A percentile compares a stretch with the other conserved stretches of the same genome.
Evolutionary conservation across 2,888 invertebrate genomes (phyloP).

Genomic region (Mayetiola destructor): DNA sequence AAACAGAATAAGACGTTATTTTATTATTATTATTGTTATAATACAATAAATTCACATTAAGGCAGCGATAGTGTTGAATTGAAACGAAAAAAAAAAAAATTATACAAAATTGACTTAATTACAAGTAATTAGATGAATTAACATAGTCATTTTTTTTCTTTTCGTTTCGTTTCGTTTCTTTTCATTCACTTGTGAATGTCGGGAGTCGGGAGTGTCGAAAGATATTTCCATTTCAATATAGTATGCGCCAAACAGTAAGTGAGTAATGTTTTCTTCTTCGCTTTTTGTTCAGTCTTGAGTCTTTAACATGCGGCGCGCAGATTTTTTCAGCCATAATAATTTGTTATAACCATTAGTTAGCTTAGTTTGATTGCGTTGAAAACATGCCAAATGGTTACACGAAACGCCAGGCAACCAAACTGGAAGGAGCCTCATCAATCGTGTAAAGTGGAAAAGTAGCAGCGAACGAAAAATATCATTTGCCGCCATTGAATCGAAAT

Average conservation of each 20-base stretch:
- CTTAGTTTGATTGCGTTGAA: not conserved
- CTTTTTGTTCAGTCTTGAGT: not conserved
- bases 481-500: too few relatives aligned
- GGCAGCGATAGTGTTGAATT: too few relatives aligned
- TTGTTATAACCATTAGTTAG: slow-evolving; percentile 10
- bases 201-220: too few relatives aligned
- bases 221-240: too few relatives aligned
- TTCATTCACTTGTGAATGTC: too few relatives aligned
- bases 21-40: too few relatives aligned
- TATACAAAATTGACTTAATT: slow-evolving; percentile 10
- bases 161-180: not conserved
- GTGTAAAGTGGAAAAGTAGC: slow-evolving; percentile 9
- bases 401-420: not conserved
- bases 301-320: not conserved
- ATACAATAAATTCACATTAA: too few relatives aligned
- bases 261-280: not conserved
- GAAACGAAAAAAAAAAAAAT: slow-evolving; percentile 1
- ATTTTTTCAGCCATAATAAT: not conserved
- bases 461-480: too few relatives aligned
- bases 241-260: too few relatives aligned
- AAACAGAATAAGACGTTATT: too few relatives aligned
- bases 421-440: slow-evolving; percentile 7
- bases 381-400: not conserved
- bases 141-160: slow-evolving; percentile 2
- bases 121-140: slow-evolving; percentile 11